Evolutionary conservation across 1,140 invertebrate species (phyloP).

Genomic region (Carposina sasakii): DNA sequence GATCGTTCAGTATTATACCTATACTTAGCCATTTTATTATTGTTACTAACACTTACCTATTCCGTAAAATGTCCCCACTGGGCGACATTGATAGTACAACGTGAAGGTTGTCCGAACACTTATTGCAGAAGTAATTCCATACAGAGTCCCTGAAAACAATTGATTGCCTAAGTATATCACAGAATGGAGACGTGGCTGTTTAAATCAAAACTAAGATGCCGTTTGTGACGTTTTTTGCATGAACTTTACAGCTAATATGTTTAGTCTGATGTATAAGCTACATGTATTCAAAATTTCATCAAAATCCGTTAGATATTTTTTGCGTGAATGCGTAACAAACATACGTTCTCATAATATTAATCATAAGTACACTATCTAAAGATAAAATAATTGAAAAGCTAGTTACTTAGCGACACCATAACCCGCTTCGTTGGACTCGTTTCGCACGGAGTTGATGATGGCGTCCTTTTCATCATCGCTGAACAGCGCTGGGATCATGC

Average conservation of each 20-base stretch:
- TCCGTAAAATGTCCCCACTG: constrained; percentile 84
- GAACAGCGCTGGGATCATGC: constrained; percentile 88
- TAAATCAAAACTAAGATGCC: too few species aligned
- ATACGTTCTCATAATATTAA: too few species aligned
- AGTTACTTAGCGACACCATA: constrained; percentile 79
- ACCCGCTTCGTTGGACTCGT: constrained; percentile 79
- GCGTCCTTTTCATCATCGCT: constrained; percentile 89
- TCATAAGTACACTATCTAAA: neutral
- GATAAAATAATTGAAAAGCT: neutral
- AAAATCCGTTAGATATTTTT: too few species aligned
- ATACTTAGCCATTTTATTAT: neutral
- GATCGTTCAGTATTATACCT: too few species aligned
- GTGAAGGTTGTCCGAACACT: constrained; percentile 87
- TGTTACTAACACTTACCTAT: constrained; percentile 46
- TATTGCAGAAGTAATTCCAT: constrained; percentile 88
- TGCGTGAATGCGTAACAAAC: too few species aligned
- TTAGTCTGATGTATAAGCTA: too few species aligned
- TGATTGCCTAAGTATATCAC: too few species aligned
- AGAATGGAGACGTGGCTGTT: too few species aligned
- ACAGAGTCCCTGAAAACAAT: constrained; percentile 81
- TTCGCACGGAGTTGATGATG: constrained; percentile 78
- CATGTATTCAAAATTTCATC: too few species aligned
- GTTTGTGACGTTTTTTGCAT: too few species aligned
- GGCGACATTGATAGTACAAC: constrained; percentile 93
- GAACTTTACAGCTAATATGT: too few species aligned